These are phyloP conservation scores for Platygyra sinensis DNA, from an alignment of 64 coral and sea anemone genomes.

Conservation along the genomic window DNA sequence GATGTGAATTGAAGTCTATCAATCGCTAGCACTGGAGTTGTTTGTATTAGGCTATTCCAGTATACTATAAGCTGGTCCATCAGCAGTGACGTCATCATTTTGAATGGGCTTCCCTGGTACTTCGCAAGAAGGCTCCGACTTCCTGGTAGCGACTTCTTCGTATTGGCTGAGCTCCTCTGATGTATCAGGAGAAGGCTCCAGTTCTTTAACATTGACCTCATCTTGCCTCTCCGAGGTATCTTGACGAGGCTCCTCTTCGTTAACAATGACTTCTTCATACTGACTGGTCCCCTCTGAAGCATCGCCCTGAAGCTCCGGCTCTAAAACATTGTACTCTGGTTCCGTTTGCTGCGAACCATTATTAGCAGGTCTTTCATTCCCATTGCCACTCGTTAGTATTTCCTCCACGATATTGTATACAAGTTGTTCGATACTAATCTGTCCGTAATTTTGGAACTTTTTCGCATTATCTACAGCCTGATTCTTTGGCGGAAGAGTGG, in stretches of 20 bases:
- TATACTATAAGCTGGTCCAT: neutral
- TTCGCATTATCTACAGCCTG: neutral
- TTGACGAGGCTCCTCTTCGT: no score
- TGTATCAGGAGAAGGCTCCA: neutral
- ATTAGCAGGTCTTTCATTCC: neutral
- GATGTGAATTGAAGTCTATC: no score
- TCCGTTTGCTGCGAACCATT: neutral
- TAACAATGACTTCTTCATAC: neutral
- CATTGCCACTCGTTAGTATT: neutral
- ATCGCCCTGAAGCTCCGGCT: neutral
- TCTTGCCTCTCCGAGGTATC: neutral
- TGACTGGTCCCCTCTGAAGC: neutral
- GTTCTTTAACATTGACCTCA: neutral
- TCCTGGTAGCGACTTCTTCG: no score
- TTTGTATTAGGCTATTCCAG: neutral
- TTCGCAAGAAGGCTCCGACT: neutral
- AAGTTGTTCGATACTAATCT: conserved; percentile 19
- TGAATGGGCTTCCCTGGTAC: neutral
- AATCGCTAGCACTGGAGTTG: neutral
- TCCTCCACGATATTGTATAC: conserved; percentile 29
- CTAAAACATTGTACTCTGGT: neutral
- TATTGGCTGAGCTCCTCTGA: neutral
- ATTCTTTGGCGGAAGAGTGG: no score
- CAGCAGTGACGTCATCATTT: neutral
- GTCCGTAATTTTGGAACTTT: neutral